A percentile compares a stretch with the other conserved stretches of the same genome.
These are phyloP conservation scores for Drosophila nigritarsus DNA, from an alignment of 2,888 invertebrate species.

Conservation along the genomic window DNA sequence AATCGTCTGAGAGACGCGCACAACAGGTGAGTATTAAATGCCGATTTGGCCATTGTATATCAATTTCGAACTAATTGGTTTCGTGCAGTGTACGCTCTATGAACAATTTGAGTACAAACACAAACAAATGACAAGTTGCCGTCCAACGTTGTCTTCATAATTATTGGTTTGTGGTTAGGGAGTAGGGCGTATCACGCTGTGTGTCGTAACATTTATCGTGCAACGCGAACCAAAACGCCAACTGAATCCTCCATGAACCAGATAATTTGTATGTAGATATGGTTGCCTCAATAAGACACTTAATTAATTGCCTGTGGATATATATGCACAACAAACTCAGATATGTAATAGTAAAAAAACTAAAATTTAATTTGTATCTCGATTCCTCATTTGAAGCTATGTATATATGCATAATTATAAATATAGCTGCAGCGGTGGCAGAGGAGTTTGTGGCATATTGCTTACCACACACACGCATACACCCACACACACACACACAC, in stretches of 20 bases:
- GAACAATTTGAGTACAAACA: background rate
- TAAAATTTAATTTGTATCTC: background rate
- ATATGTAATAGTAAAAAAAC: background rate
- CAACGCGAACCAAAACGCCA: background rate
- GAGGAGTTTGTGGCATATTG: constrained; percentile 26
- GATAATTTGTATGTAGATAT: background rate
- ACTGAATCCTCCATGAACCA: background rate
- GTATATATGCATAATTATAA: background rate
- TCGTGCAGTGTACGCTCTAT: background rate
- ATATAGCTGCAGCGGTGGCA: background rate
- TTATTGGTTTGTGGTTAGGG: background rate
- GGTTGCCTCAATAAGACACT: background rate
- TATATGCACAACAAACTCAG: background rate
- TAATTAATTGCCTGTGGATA: background rate
- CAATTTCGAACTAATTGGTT: background rate
- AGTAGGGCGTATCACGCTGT: background rate
- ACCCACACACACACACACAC: constrained; percentile 2
- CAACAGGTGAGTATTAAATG: background rate
- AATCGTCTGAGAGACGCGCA: too few relatives aligned
- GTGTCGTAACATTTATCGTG: background rate
- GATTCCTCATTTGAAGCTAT: background rate
- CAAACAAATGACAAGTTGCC: background rate
- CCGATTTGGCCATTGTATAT: background rate
- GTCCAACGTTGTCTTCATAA: background rate
- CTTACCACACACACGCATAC: background rate